Conservation (phyloP, 2,113 vertebrate species). For the Cygnus atratus region DNA sequence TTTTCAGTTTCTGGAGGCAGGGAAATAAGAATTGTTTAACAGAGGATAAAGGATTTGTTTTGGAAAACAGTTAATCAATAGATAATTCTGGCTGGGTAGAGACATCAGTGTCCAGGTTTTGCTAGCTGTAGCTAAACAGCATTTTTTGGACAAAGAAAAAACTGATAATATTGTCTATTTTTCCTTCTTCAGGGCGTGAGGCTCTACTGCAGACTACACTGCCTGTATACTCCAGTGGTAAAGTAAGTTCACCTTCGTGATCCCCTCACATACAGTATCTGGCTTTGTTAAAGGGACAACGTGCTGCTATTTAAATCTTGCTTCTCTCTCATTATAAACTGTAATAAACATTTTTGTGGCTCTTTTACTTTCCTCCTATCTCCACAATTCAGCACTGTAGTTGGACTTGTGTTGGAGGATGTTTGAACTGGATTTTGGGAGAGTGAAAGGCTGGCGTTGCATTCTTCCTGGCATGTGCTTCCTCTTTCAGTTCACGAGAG, state of each 20-base stretch:
- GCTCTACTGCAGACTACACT: constrained; percentile 96
- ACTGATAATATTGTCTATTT: background rate
- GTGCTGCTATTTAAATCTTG: background rate
- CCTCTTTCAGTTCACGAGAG: background rate
- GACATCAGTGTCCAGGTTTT: background rate
- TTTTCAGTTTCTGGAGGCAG: background rate
- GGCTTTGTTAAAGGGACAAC: background rate
- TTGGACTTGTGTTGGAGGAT: background rate
- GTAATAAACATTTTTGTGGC: background rate
- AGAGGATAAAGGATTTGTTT: background rate
- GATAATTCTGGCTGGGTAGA: background rate
- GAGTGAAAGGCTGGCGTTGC: background rate
- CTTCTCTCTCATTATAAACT: background rate
- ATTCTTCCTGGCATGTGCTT: background rate
- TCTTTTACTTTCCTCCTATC: background rate
- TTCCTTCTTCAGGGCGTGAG: constrained; percentile 87
- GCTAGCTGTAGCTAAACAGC: background rate
- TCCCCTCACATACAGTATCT: background rate
- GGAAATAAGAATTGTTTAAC: background rate
- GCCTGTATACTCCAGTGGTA: constrained; percentile 91
- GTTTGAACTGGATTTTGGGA: background rate
- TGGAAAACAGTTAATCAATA: background rate
- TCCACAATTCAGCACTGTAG: background rate
- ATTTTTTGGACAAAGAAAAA: background rate
- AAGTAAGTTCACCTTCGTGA: constrained; percentile 85